These are phyloP conservation scores for Xenopus borealis DNA, from an alignment of 2,113 vertebrate species.

Conservation along the genomic window DNA sequence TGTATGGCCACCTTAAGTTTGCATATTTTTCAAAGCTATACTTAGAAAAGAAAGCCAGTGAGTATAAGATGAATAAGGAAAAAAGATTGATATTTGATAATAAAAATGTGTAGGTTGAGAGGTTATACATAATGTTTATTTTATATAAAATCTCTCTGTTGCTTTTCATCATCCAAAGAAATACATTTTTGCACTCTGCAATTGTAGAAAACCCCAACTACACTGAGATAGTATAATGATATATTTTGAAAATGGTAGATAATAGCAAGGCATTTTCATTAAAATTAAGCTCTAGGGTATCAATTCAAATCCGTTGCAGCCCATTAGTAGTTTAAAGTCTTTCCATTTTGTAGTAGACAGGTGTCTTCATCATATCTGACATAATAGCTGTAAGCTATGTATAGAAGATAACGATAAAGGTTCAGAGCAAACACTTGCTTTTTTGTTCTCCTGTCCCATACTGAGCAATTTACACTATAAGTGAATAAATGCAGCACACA, in stretches of 20 bases:
- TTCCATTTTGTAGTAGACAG: slow-evolving; percentile 41
- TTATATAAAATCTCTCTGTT: neutral
- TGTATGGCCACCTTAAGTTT: too few relatives aligned
- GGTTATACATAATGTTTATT: too few relatives aligned
- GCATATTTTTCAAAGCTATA: too few relatives aligned
- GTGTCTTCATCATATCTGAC: slow-evolving; percentile 45
- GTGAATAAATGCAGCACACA: slow-evolving; percentile 11
- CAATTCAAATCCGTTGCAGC: slow-evolving; percentile 42
- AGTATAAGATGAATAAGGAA: too few relatives aligned
- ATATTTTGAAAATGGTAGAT: slow-evolving; percentile 35
- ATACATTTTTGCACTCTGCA: neutral
- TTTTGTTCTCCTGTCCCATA: slow-evolving; percentile 25
- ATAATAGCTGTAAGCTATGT: slow-evolving; percentile 40
- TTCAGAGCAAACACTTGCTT: slow-evolving; percentile 31
- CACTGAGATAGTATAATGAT: slow-evolving; percentile 25
- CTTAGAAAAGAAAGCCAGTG: too few relatives aligned
- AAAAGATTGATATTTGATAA: too few relatives aligned
- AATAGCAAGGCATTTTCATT: slow-evolving; percentile 42
- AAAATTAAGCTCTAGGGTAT: slow-evolving; percentile 41
- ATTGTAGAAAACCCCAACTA: neutral
- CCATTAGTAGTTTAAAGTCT: slow-evolving; percentile 45
- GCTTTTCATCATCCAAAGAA: neutral
- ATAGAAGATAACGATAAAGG: slow-evolving; percentile 38
- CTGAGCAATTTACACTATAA: slow-evolving; percentile 26
- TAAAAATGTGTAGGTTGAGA: too few relatives aligned